Base-by-base conservation (phyloP, 2,113 vertebrate species). In the Prolemur simus region DNA sequence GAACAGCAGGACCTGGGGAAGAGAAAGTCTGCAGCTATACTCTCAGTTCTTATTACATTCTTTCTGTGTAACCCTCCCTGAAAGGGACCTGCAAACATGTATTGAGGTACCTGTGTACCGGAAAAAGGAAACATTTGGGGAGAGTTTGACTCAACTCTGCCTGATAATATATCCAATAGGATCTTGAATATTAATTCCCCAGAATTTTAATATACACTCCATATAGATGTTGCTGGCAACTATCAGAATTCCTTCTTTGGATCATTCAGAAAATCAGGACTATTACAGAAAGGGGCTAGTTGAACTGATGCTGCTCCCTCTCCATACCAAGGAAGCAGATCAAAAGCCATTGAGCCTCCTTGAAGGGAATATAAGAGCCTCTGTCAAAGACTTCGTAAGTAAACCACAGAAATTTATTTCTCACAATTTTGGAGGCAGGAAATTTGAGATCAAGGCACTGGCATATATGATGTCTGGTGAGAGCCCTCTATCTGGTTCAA, bases 161-260 rank as follows among this genome's bases (percentile, higher is more conserved):
- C 20, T 69, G 15, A 15, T 29, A n/a, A 4, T 7, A 25, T 63
- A 20, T 64, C 8, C 17, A 45, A 4, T 29, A 56, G 27, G 21
- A 52, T 84, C 54, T 87, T 82, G 25, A 91, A 93, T 94, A 90
- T 64, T 80, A 84, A 37, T 89, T 69, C 21, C 34, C 27, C 37
- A 27, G 18, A 66, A 25, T 58, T 94, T 87, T 66, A 89, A 58
- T 29, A 47, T 11, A 6, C 0, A 9, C 11, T 29, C 83, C 32
- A 23, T 78, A 82, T 42, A 78, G 18, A 73, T 83, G 21, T 64
- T 94, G 14, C 45, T 37, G 63, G 42, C 25, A 56, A 52, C 68
- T 42, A 9, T 49, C 34, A 71, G 32, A 82, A 71, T 86, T 76
- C 37, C 78, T 86, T 92, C 42, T 69, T 34, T 54, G 49, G 52